Base-by-base conservation (phyloP, 30 jellyfish, hydroid and myxozoan genomes). In the Catostylus mosaicus region DNA sequence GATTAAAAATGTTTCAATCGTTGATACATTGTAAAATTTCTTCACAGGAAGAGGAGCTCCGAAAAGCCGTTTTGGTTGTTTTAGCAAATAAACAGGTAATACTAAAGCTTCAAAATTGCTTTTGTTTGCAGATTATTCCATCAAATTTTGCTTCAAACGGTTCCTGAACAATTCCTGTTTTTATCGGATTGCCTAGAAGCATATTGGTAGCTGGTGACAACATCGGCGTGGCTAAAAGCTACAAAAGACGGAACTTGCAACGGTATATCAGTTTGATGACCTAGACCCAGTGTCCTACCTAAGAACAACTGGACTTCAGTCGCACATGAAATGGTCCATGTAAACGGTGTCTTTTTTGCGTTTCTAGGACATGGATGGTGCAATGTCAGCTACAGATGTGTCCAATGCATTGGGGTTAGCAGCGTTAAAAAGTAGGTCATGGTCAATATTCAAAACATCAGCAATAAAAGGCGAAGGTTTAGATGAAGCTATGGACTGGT, bases 401-500 rank as follows among this genome's bases (percentile, higher is more conserved):
- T 94, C 99, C 26, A 94, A 94, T 72, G 94, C 99, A 43, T 75
- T 94, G 29, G 99, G 99, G 40, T 67, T 94, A 54, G 84, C 99
- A 26, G 95, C 99, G 4, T 68, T 94, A 38, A 94, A 94, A 73
- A 94, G 96, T 19, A 88, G 99, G 59, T 88, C 99, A 3, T 94
- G 99, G 99, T 94, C 99, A 6, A 94, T 94, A 3, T 94, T 94
- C 47, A 94, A 94, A 54, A 94, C 99, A 30, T 94, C 99, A 8
- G 99, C 97, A 50, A 87, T 86, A 9, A 94, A 94, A 85, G 99
- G 99, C 16, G 99, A 94, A 51, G 99, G 99, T 31, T 82, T 94
- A 16, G 96, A 88, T n/a, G 99, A 94, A 67, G 99, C 99, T 6
- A 94, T 94, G 99, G 99, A 94, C 64, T 94, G 99, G 99, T 88